A percentile compares a stretch with the other conserved stretches of the same genome.
Conservation (phyloP, 2,888 invertebrate species). For the Acrocyrtus sp. region DNA sequence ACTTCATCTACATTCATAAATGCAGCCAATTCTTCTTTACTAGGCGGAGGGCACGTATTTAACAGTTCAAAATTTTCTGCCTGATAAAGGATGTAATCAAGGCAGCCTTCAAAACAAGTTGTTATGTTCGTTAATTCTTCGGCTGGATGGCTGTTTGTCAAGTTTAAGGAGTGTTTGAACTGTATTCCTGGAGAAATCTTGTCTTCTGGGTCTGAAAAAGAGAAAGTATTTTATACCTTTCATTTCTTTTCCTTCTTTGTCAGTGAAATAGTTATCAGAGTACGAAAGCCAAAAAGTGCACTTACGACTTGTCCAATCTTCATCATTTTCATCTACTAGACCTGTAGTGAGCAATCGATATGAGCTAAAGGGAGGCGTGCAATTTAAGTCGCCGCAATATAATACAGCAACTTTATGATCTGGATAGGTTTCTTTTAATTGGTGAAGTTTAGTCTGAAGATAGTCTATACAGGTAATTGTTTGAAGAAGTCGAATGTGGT, state of each 20-base stretch:
- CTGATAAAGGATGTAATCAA: conserved; percentile 93
- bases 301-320: conserved; percentile 85
- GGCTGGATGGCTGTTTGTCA: conserved; percentile 54
- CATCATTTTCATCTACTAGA: conserved; percentile 72
- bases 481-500: conserved; percentile 89
- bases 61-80: conserved; percentile 65
- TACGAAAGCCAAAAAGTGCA: too few species aligned
- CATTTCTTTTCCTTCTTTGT: too few species aligned
- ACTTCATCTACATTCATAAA: conserved; percentile 33
- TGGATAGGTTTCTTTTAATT: conserved; percentile 66
- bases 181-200: conserved; percentile 56
- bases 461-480: conserved; percentile 78
- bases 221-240: too few species aligned
- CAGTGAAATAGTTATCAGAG: too few species aligned
- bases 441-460: conserved; percentile 69
- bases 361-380: conserved; percentile 83
- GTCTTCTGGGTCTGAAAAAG: conserved; percentile 68
- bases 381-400: conserved; percentile 94
- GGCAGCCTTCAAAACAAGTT: conserved; percentile 80
- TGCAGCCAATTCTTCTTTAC: conserved; percentile 40
- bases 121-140: conserved; percentile 84
- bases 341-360: conserved; percentile 81
- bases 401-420: conserved; percentile 74
- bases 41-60: conserved; percentile 54
- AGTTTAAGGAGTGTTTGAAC: conserved; percentile 48